Conservation (phyloP, 2,888 invertebrate genomes). For the Hololepta plana region DNA sequence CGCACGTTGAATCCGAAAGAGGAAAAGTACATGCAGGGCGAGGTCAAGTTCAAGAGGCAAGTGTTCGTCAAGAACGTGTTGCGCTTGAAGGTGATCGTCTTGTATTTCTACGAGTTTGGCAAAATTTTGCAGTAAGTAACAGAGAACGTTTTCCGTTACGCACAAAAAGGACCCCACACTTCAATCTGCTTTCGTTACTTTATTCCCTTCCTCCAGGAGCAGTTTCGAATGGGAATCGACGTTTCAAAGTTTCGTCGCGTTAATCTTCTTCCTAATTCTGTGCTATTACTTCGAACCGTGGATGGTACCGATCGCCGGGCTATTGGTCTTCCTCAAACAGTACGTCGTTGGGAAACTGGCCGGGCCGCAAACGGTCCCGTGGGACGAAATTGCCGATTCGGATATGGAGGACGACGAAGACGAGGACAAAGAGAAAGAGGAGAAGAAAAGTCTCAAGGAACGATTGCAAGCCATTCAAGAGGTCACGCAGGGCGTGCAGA, state of each 20-base stretch:
- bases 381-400: slow-evolving; percentile 26
- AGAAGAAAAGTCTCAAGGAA: slow-evolving; percentile 89
- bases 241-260: slow-evolving; percentile 62
- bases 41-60: slow-evolving; percentile 89
- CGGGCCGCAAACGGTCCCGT: slow-evolving; percentile 22
- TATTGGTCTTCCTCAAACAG: slow-evolving; percentile 64
- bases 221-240: slow-evolving; percentile 97
- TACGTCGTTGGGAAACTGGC: slow-evolving; percentile 37
- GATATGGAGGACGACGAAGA: slow-evolving; percentile 74
- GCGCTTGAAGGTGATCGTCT: slow-evolving; percentile 74
- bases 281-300: slow-evolving; percentile 93
- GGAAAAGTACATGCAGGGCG: slow-evolving; percentile 86
- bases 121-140: slow-evolving; percentile 78
- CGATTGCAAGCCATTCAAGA: slow-evolving; percentile 91
- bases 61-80: slow-evolving; percentile 87
- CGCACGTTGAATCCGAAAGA: slow-evolving; percentile 90
- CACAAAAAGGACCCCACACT: neutral
- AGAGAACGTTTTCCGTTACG: no score
- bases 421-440: slow-evolving; percentile 84
- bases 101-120: slow-evolving; percentile 75
- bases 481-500: slow-evolving; percentile 92
- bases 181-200: slow-evolving; percentile 1
- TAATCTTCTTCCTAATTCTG: slow-evolving; percentile 68
- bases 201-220: slow-evolving; percentile 65
- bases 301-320: slow-evolving; percentile 73